phyloP scores from a whole-genome alignment of 2,113 vertebrate species.

The Oryzias woworae region DNA sequence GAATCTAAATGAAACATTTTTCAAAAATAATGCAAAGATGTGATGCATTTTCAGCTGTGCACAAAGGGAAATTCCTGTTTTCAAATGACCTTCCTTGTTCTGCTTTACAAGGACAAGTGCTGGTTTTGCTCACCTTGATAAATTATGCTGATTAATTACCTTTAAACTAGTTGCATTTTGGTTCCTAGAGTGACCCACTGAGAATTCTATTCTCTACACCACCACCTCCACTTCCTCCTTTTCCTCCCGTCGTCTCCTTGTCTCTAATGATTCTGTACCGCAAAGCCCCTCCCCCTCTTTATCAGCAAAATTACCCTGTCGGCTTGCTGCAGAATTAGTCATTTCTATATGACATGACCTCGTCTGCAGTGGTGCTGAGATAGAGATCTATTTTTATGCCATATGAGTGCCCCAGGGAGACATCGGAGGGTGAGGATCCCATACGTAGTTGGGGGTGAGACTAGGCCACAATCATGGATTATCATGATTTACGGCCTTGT shows the following conservation, averaged over 20 bases:
- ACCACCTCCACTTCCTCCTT: constrained; percentile 41
- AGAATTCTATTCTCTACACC: constrained; percentile 45
- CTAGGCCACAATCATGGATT: constrained; percentile 74
- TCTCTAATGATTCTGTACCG: constrained; percentile 52
- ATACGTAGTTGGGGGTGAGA: constrained; percentile 70
- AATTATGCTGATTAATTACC: constrained; percentile 71
- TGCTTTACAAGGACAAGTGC: constrained; percentile 55
- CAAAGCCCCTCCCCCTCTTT: constrained; percentile 58
- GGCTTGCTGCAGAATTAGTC: constrained; percentile 68
- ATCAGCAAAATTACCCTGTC: constrained; percentile 74
- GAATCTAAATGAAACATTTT: no score
- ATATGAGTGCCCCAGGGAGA: constrained; percentile 66
- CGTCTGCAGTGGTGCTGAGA: constrained; percentile 70
- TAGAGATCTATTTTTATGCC: constrained; percentile 76
- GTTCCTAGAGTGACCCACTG: constrained; percentile 68
- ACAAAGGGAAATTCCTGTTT: not conserved
- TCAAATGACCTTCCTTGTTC: constrained; percentile 36
- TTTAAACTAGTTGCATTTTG: constrained; percentile 63
- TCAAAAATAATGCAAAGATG: no score
- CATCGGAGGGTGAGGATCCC: constrained; percentile 70
- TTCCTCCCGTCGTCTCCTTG: constrained; percentile 44
- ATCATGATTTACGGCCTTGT: constrained; percentile 72
- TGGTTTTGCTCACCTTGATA: constrained; percentile 54
- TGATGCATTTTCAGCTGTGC: no score
- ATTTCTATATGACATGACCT: constrained; percentile 76